Evolutionary conservation across 2,888 invertebrate species (phyloP).

Genomic region (Agrotis exclamationis): DNA sequence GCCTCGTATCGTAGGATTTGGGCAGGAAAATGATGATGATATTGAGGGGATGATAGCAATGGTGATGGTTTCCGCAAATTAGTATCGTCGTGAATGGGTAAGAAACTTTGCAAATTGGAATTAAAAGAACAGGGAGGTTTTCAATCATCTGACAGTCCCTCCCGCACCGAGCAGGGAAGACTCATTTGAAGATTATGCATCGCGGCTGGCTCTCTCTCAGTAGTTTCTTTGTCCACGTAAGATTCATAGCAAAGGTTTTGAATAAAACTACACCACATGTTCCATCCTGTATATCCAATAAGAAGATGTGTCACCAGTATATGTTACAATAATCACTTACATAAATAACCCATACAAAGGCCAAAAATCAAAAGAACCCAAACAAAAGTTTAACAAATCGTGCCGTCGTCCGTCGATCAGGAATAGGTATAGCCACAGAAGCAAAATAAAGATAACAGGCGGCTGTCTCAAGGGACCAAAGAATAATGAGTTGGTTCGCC

Average conservation of each 20-base stretch:
- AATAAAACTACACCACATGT: background rate
- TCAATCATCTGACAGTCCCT: too few species aligned
- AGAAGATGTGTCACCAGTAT: background rate
- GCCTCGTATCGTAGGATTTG: too few species aligned
- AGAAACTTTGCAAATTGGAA: too few species aligned
- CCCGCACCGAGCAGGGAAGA: too few species aligned
- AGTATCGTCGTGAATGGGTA: too few species aligned
- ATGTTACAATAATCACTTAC: background rate
- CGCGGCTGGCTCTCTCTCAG: too few species aligned
- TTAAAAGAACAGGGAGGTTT: too few species aligned
- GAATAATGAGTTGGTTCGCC: constrained; percentile 50
- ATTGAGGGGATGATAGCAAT: too few species aligned
- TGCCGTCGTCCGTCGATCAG: constrained; percentile 11
- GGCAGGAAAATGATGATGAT: too few species aligned
- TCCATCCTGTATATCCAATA: background rate
- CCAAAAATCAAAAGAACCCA: background rate
- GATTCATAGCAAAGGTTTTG: background rate
- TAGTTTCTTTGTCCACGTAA: too few species aligned
- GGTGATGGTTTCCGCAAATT: background rate
- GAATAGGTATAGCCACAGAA: constrained; percentile 26
- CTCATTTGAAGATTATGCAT: too few species aligned
- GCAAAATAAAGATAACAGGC: constrained; percentile 59
- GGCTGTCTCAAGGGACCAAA: constrained; percentile 41
- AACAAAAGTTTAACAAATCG: constrained; percentile 44
- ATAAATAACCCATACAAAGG: background rate